Conservation (phyloP, 2,888 invertebrate species). For the Eupithecia abbreviata region DNA sequence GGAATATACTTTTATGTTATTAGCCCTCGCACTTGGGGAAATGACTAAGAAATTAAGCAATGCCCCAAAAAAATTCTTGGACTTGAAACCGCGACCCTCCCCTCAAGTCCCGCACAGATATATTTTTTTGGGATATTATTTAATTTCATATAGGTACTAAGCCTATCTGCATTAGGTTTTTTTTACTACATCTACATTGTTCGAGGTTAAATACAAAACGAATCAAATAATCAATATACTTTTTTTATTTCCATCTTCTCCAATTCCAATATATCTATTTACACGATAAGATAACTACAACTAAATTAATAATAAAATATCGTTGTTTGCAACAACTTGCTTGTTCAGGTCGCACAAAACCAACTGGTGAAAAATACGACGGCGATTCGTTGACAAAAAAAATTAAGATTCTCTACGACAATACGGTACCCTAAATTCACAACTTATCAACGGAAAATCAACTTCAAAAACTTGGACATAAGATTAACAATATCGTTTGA, state of each 20-base stretch:
- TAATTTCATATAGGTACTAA: background rate
- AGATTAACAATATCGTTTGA: background rate
- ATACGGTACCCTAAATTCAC: background rate
- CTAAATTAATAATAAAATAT: conserved; percentile 42
- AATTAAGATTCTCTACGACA: background rate
- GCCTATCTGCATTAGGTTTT: background rate
- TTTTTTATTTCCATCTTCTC: conserved; percentile 60
- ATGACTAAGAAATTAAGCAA: no score
- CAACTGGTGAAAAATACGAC: background rate
- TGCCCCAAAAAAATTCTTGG: no score
- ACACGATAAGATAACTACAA: conserved; percentile 52
- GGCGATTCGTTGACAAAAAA: background rate
- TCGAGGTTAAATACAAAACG: conserved; percentile 9
- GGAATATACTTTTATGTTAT: no score
- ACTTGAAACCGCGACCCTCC: no score
- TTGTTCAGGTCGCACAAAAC: conserved; percentile 26
- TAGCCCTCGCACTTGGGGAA: no score
- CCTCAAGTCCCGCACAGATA: no score
- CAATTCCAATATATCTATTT: conserved; percentile 62
- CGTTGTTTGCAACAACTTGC: conserved; percentile 39
- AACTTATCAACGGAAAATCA: background rate
- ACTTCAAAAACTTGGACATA: background rate
- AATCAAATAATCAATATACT: conserved; percentile 49
- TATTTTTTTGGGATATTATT: no score
- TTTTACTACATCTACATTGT: background rate